Evolutionary conservation across 2,888 invertebrate species (phyloP).

Genomic region (Apodemia hepburni): DNA sequence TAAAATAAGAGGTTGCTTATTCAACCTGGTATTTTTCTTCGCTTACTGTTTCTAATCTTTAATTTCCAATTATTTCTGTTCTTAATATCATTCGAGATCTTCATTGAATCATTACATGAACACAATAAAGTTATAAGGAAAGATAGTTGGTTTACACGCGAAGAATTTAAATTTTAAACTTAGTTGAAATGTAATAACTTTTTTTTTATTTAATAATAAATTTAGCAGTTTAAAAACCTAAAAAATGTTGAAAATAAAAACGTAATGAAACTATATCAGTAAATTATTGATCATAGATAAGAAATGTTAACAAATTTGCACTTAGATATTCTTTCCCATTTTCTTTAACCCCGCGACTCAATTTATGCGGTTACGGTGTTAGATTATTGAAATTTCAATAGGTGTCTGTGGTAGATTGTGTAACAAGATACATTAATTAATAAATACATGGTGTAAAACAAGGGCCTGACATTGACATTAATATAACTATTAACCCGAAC

Average conservation of each 20-base stretch:
- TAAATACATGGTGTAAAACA: slow-evolving; percentile 28
- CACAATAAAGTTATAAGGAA: neutral
- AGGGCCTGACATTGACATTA: slow-evolving; percentile 16
- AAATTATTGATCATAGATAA: neutral
- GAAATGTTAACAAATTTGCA: neutral
- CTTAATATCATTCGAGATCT: neutral
- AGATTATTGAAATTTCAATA: slow-evolving; percentile 27
- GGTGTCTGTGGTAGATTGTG: slow-evolving; percentile 26
- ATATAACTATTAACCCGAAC: neutral
- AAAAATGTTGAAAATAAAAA: too few species aligned
- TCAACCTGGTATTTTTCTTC: neutral
- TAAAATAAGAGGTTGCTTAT: neutral
- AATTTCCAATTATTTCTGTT: neutral
- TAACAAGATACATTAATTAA: slow-evolving; percentile 26
- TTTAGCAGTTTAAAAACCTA: too few species aligned
- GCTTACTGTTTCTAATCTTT: neutral
- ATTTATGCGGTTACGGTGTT: slow-evolving; percentile 22
- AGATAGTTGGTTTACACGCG: neutral
- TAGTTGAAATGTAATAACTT: too few species aligned
- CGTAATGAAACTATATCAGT: neutral
- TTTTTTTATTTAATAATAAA: too few species aligned
- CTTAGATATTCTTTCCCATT: neutral
- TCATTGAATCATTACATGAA: neutral
- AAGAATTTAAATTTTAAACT: neutral
- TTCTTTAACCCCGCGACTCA: slow-evolving; percentile 5